Conservation (phyloP, 2,113 vertebrate genomes). For the Passer domesticus region DNA sequence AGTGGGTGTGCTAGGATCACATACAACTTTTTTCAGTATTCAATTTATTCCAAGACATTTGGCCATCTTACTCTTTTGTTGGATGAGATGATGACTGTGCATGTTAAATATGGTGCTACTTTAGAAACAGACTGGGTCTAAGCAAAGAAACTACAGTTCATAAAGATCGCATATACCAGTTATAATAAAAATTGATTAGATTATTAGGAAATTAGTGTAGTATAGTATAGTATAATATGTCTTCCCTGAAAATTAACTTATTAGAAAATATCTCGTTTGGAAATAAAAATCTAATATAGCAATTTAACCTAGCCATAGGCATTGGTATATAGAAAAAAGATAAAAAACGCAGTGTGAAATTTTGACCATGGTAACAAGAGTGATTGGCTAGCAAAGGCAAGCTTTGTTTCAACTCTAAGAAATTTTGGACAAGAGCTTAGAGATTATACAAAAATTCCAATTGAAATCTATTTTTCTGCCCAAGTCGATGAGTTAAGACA, state of each 20-base stretch:
- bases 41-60: background rate
- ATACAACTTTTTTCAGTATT: background rate
- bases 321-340: background rate
- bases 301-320: background rate
- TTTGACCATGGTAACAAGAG: background rate
- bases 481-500: background rate
- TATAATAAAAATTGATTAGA: background rate
- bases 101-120: background rate
- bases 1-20: background rate
- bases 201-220: background rate
- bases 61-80: background rate
- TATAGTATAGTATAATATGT: background rate
- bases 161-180: background rate
- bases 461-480: background rate
- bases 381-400: background rate
- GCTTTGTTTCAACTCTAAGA: background rate
- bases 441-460: background rate
- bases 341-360: background rate
- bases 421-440: background rate
- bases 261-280: background rate
- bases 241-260: background rate
- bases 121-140: background rate
- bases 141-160: background rate
- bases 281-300: background rate
- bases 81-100: background rate